These are phyloP conservation scores for Chrysoperla carnea DNA, from an alignment of 1,140 invertebrate genomes.

Conservation along the genomic window DNA sequence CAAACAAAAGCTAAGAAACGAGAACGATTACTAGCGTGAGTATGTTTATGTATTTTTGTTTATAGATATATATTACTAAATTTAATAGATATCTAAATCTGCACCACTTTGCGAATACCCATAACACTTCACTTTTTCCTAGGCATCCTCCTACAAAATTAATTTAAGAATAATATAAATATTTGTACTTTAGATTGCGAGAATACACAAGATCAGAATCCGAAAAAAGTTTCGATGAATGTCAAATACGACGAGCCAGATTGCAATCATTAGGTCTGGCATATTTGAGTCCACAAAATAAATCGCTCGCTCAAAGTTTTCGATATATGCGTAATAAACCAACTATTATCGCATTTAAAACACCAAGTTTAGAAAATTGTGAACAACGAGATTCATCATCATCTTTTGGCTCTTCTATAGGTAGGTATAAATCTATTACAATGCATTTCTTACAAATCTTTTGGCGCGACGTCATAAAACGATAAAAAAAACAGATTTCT, in stretches of 20 bases:
- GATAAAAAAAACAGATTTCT: not conserved
- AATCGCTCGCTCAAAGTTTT: conserved; percentile 60
- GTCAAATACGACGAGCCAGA: conserved; percentile 38
- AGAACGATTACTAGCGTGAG: conserved; percentile 48
- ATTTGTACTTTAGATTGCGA: conserved; percentile 39
- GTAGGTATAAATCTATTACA: conserved; percentile 22
- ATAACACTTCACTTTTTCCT: not conserved
- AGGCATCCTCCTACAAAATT: conserved; percentile 2
- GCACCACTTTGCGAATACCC: not conserved
- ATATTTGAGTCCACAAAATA: conserved; percentile 56
- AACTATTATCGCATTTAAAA: conserved; percentile 69
- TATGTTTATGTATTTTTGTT: conserved; percentile 9
- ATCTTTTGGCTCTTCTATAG: conserved; percentile 27
- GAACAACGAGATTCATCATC: conserved; percentile 33
- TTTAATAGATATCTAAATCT: conserved; percentile 4
- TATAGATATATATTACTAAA: not conserved
- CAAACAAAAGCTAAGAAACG: conserved; percentile 51
- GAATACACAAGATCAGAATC: conserved; percentile 61
- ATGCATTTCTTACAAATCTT: not conserved
- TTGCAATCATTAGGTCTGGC: conserved; percentile 45
- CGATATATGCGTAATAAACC: conserved; percentile 75
- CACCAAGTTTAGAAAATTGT: conserved; percentile 51
- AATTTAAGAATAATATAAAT: too few species aligned
- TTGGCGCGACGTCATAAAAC: conserved; percentile 1
- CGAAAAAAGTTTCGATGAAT: conserved; percentile 53